phyloP scores from a whole-genome alignment of 2,888 invertebrate species.

The Acrobasis repandana region DNA sequence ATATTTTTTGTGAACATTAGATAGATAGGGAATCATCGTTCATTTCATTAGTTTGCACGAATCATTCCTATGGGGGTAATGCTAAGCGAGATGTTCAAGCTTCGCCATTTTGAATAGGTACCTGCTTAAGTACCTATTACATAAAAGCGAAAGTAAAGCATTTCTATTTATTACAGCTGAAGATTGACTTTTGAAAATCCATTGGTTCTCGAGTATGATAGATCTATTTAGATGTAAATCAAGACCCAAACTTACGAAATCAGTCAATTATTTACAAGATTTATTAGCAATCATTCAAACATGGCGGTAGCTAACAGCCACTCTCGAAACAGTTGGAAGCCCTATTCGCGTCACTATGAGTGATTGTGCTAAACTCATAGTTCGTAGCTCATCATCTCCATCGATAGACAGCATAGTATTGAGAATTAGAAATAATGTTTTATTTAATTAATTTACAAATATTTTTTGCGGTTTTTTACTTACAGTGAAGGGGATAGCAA shows the following conservation, averaged over 20 bases:
- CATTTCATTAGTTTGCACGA: conserved; percentile 85
- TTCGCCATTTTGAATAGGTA: background rate
- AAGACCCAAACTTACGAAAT: background rate
- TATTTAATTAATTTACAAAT: conserved; percentile 46
- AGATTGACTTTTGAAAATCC: background rate
- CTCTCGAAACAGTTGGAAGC: conserved; percentile 47
- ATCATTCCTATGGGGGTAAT: conserved; percentile 81
- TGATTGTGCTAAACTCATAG: conserved; percentile 83
- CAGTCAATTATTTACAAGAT: conserved; percentile 8
- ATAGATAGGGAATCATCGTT: conserved; percentile 53
- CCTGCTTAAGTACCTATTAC: background rate
- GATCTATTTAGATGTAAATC: background rate
- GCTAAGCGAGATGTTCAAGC: conserved; percentile 47
- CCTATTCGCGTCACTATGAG: conserved; percentile 77
- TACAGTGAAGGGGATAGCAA: conserved; percentile 30
- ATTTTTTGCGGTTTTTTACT: conserved; percentile 39
- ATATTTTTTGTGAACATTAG: conserved; percentile 51
- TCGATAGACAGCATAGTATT: conserved; percentile 64
- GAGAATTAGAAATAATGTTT: conserved; percentile 45
- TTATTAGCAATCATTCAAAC: background rate
- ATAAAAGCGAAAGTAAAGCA: background rate
- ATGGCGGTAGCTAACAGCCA: conserved; percentile 3
- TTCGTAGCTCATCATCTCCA: conserved; percentile 71
- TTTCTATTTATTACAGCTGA: background rate
- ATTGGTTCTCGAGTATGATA: background rate